phyloP scores from a whole-genome alignment of 2,888 invertebrate genomes.

The Acleris literana region DNA sequence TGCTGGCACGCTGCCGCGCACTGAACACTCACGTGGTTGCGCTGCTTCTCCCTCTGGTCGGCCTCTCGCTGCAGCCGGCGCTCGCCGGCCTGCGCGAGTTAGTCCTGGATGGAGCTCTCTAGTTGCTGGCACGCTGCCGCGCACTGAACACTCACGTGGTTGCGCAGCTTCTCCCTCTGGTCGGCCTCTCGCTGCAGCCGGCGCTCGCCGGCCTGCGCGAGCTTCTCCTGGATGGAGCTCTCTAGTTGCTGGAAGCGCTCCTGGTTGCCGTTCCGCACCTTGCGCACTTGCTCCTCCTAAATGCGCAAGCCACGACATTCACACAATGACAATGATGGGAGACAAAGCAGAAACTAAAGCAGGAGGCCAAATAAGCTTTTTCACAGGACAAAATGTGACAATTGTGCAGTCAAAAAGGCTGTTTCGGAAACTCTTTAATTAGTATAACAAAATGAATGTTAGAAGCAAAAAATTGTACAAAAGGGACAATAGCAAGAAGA shows the following conservation, averaged over 20 bases:
- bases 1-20: background rate
- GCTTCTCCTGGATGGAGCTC: slow-evolving; percentile 85
- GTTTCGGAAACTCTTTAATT: no score
- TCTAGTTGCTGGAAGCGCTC: slow-evolving; percentile 88
- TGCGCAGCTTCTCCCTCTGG: slow-evolving; percentile 90
- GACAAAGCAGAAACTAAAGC: slow-evolving; percentile 1
- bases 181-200: slow-evolving; percentile 89
- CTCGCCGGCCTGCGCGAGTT: slow-evolving; percentile 81
- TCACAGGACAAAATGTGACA: no score
- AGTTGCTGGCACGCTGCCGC: slow-evolving; percentile 79
- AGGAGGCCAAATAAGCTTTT: background rate
- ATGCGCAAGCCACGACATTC: slow-evolving; percentile 34
- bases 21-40: slow-evolving; percentile 82
- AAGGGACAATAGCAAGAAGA: no score
- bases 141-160: slow-evolving; percentile 73
- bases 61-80: slow-evolving; percentile 89
- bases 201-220: slow-evolving; percentile 84
- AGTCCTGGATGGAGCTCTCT: slow-evolving; percentile 86
- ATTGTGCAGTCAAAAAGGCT: no score
- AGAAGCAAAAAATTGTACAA: no score
- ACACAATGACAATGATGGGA: slow-evolving; percentile 8
- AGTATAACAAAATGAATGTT: no score
- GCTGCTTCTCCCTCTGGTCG: slow-evolving; percentile 90
- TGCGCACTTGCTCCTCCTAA: slow-evolving; percentile 89
- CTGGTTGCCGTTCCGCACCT: slow-evolving; percentile 87